Evolutionary conservation across 2,113 vertebrate species (phyloP).

Genomic region (Galemys pyrenaicus): DNA sequence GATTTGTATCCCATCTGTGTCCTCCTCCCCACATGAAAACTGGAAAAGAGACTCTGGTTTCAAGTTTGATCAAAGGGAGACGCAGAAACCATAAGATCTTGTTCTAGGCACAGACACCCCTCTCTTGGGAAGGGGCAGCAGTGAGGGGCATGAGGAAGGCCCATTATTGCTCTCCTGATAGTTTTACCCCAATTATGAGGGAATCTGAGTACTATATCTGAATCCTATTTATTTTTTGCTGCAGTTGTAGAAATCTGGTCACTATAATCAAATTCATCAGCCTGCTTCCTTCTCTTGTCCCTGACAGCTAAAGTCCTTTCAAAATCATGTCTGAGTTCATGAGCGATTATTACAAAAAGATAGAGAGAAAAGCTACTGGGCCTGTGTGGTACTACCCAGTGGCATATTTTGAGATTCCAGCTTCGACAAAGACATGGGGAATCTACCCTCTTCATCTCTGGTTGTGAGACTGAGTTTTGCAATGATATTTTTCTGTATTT

Average conservation of each 20-base stretch:
- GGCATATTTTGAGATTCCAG: neutral
- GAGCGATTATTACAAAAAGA: neutral
- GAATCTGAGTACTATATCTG: neutral
- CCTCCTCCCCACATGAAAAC: neutral
- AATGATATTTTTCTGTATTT: neutral
- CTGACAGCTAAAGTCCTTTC: slow-evolving; percentile 3
- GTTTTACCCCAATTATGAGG: neutral
- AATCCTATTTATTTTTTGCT: neutral
- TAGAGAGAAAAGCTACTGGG: neutral
- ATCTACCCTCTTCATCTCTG: neutral
- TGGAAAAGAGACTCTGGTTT: neutral
- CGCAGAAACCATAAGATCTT: neutral
- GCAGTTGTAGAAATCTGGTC: neutral
- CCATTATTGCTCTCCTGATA: rapidly evolving
- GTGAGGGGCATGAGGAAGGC: rapidly evolving
- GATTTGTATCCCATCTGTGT: neutral
- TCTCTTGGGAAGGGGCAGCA: neutral
- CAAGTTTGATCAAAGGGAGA: neutral
- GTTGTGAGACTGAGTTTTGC: neutral
- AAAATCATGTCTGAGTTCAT: slow-evolving; percentile 5
- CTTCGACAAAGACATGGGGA: neutral
- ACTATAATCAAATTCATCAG: neutral
- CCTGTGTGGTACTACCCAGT: neutral
- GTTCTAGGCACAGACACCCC: neutral
- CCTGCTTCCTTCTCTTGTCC: neutral